These are phyloP conservation scores for Lithodes maja DNA, from an alignment of 2,888 invertebrate genomes.

Conservation along the genomic window DNA sequence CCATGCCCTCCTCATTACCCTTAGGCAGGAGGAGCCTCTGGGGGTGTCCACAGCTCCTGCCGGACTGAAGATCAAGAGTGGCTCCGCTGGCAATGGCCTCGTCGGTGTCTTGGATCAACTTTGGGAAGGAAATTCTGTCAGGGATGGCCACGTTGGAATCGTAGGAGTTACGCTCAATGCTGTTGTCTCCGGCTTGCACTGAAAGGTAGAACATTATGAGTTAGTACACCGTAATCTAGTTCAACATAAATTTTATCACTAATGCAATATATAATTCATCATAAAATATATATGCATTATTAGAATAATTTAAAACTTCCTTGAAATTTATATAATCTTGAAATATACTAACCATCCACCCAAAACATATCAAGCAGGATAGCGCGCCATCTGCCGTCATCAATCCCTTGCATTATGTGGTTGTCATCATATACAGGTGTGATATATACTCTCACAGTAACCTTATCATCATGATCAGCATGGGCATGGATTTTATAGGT, in stretches of 20 bases:
- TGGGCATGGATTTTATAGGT: slow-evolving; percentile 71
- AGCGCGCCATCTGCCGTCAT: slow-evolving; percentile 69
- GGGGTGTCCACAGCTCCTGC: slow-evolving; percentile 81
- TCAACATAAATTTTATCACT: too few species aligned
- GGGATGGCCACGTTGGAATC: slow-evolving; percentile 72
- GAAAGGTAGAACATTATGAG: slow-evolving; percentile 77
- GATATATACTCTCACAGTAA: slow-evolving; percentile 72
- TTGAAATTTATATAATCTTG: not conserved
- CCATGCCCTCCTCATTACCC: slow-evolving; percentile 75
- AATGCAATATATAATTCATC: not conserved
- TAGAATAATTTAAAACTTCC: not conserved
- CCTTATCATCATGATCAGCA: slow-evolving; percentile 70
- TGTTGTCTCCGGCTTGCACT: slow-evolving; percentile 75
- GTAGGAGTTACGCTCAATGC: slow-evolving; percentile 71
- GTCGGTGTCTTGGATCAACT: slow-evolving; percentile 71
- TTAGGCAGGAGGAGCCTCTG: slow-evolving; percentile 83
- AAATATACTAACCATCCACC: slow-evolving; percentile 70
- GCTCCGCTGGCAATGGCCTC: slow-evolving; percentile 67
- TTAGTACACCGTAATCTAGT: too few species aligned
- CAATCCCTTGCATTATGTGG: slow-evolving; percentile 70
- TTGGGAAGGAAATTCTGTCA: slow-evolving; percentile 71
- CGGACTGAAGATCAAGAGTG: slow-evolving; percentile 70
- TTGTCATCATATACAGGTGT: slow-evolving; percentile 72
- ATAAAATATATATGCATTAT: not conserved
- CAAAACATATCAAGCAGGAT: slow-evolving; percentile 71